Evolutionary conservation across 2,888 invertebrate species (phyloP), one percentile per base, ranked within the genome.

Genomic region (Miltochrista miniata): DNA sequence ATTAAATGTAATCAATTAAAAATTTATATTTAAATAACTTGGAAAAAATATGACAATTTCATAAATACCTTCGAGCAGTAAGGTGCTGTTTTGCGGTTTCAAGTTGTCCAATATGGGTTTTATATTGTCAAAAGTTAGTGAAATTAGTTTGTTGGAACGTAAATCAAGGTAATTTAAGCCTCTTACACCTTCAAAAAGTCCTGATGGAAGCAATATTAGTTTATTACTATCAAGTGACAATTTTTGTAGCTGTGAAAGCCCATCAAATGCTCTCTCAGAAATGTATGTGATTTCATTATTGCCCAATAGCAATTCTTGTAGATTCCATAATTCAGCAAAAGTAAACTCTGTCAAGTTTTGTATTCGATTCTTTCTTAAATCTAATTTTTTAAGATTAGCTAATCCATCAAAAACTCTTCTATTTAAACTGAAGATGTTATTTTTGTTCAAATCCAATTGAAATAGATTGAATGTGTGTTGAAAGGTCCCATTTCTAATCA

Each of bases 401-500:
- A 97, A 88, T 40, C 96, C 96, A 69, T 94, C 93, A 84, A 97
- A 97, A 59, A 95, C 95, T 73, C 95, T 95, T 56, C 94, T 93
- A 58, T 96, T 95, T 74, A 97, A 87, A 61, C 95, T 93, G 72
- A 93, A 93, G 66, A 97, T 94, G 76, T 94, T 94, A 88, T 95
- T 96, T 72, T 93, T 93, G 77, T 96, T 96, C 74, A 98, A 87
- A 82, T 98, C 96, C 64, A 98, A 90, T 71, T 95, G 96, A 46
- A 95, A 93, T 46, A 98, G 91, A 70, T 95, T 94, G 46, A 93
- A 93, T 76, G 96, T 90, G 63, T 95, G 93, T 65, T 93, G 93
- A 73, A 96, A 97, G 15, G 98, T 96, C 57, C 96, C 96, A 58
- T 97, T 97, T 68, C 97, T 97, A 58, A 98, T 93, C 33, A 94